Conservation (phyloP, 2,888 invertebrate genomes). For the Parnassius smintheus region DNA sequence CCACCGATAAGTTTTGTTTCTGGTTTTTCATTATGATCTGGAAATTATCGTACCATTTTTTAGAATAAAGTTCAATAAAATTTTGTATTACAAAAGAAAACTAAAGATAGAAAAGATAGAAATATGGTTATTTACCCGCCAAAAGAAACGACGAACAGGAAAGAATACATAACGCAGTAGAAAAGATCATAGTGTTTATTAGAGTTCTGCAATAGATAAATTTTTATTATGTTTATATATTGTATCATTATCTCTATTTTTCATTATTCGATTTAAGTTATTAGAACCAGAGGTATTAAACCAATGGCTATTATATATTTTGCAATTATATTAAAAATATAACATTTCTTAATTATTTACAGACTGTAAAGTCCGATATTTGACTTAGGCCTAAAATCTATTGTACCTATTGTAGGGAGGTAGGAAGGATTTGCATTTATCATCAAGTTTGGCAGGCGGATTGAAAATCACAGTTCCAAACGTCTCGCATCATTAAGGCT, state of each 20-base stretch:
- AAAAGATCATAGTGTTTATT: conserved; percentile 45
- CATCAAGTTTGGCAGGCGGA: too few relatives aligned
- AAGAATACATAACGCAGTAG: conserved; percentile 16
- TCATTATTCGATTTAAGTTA: background rate
- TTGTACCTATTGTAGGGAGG: too few relatives aligned
- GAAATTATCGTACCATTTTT: background rate
- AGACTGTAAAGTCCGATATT: too few relatives aligned
- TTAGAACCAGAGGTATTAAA: conserved; percentile 2
- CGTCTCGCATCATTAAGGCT: too few relatives aligned
- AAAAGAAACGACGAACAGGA: conserved; percentile 32
- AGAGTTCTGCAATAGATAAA: conserved; percentile 18
- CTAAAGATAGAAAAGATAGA: too few relatives aligned
- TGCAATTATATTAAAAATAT: too few relatives aligned
- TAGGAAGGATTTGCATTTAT: too few relatives aligned
- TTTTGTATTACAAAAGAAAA: background rate
- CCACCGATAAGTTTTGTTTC: conserved; percentile 62
- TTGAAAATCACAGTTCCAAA: too few relatives aligned
- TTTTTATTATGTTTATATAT: background rate
- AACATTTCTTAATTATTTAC: too few relatives aligned
- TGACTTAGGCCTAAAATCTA: too few relatives aligned
- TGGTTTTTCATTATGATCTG: conserved; percentile 19
- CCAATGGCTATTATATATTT: background rate
- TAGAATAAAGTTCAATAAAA: conserved; percentile 3
- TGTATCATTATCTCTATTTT: background rate
- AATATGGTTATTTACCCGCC: conserved; percentile 32